Evolutionary conservation across 2,113 vertebrate species (phyloP), one percentile per base, ranked within the genome.

Genomic region (Setophaga coronata): DNA sequence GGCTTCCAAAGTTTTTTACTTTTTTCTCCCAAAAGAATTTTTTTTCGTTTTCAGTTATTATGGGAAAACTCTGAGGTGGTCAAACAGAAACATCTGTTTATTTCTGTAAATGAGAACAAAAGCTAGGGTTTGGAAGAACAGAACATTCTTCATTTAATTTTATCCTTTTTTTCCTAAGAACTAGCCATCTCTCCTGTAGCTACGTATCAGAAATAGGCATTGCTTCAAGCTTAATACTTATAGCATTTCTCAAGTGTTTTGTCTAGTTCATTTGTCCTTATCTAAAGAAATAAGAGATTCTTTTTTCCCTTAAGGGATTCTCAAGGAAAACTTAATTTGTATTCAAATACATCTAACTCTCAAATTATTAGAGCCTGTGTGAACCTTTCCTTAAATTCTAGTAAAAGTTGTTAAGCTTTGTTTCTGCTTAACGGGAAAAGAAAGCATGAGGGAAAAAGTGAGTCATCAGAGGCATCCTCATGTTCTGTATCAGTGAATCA

Each of bases 401-500:
- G 51, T 71, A 89, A 20, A 92, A 91, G 72, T 36, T 83, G 14
- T 62, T 42, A 70, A 54, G 18, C 47, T 87, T 92, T 67, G 45
- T 42, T 92, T 87, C 9, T 6, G 69, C 48, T 48, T 76, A 78
- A 87, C 40, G 61, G 57, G 65, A 94, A 93, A 82, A 93, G 87
- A 93, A 91, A 94, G 48, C 14, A 0, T 34, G 76, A 93, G 60
- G 90, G 94, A 66, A 91, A 83, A 84, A 87, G 16, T 97, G 95
- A 95, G 72, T 97, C 94, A 96, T 42, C 91, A 36, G 42, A 64
- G 1, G 7, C 26, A 7, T 82, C 48, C 61, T 89, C 73, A 15
- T 65, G 87, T 48, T 69, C 53, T 45, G 28, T 84, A 65, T 90
- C 94, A 91, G 73, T 93, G 94, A 96, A 78, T 95, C 95, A 95